A percentile compares a stretch with the other conserved stretches of the same genome.
Conservation (phyloP, 2,888 invertebrate genomes). For the Cataglyphis cursor region DNA sequence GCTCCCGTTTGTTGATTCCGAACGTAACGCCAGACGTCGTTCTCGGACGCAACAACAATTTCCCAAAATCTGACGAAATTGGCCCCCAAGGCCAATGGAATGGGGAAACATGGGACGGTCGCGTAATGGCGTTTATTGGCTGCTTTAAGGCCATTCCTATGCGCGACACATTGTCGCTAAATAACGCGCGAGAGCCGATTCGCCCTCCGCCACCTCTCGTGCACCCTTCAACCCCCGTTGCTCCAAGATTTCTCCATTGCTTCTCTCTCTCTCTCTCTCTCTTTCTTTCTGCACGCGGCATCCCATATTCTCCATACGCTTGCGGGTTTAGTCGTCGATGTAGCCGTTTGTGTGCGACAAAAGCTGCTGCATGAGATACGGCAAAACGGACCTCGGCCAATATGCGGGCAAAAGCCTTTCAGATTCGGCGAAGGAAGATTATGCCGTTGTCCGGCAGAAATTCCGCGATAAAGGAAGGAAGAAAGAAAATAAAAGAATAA, state of each 20-base stretch:
- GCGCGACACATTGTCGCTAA: slow-evolving; percentile 87
- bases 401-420: slow-evolving; percentile 78
- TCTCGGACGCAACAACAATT: slow-evolving; percentile 85
- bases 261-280: slow-evolving; percentile 11
- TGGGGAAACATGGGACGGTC: slow-evolving; percentile 73
- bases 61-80: slow-evolving; percentile 87
- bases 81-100: slow-evolving; percentile 77
- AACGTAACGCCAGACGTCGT: slow-evolving; percentile 80
- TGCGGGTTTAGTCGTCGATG: slow-evolving; percentile 36
- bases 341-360: slow-evolving; percentile 62
- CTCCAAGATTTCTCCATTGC: slow-evolving; percentile 50
- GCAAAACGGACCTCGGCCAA: slow-evolving; percentile 71
- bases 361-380: slow-evolving; percentile 71
- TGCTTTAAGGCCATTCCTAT: slow-evolving; percentile 87
- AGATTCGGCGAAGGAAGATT: slow-evolving; percentile 74
- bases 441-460: slow-evolving; percentile 65
- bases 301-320: slow-evolving; percentile 55
- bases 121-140: slow-evolving; percentile 86
- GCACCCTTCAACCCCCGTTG: slow-evolving; percentile 42
- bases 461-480: neutral
- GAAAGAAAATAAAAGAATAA: neutral
- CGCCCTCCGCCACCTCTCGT: slow-evolving; percentile 46
- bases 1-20: slow-evolving; percentile 83
- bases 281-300: slow-evolving; percentile 34
- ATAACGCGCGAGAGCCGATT: slow-evolving; percentile 80